Percentiles rank a stretch among this genome's conserved stretches.
Evolutionary conservation across 2,113 vertebrate species (phyloP).

Genomic region (Sula dactylatra): DNA sequence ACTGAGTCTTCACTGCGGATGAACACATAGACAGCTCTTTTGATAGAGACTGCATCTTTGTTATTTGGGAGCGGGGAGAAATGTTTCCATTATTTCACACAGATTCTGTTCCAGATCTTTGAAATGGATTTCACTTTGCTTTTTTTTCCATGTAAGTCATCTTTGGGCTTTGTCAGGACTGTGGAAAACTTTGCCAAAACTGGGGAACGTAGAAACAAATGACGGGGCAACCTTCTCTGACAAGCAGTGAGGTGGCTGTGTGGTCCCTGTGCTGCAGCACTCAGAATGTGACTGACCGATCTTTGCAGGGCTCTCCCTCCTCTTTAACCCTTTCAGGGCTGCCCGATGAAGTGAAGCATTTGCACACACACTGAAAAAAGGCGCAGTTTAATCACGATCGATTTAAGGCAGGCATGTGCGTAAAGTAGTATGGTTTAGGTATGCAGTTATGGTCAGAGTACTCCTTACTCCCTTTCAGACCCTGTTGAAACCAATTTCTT

Average conservation of each 20-base stretch:
- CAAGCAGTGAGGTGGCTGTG: not conserved
- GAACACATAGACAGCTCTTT: not conserved
- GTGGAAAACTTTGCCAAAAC: not conserved
- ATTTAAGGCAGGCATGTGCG: not conserved
- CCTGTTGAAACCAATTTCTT: not conserved
- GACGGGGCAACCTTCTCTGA: not conserved
- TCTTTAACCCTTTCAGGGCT: not conserved
- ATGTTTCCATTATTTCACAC: not conserved
- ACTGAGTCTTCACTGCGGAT: not conserved
- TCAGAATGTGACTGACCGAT: not conserved
- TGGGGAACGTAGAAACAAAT: not conserved
- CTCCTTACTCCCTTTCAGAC: not conserved
- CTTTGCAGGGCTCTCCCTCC: not conserved
- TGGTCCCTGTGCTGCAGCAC: not conserved
- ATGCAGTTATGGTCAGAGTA: not conserved
- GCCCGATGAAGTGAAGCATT: not conserved
- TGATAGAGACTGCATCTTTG: not conserved
- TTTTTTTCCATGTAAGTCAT: not conserved
- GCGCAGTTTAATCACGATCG: fast-evolving
- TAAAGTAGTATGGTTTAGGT: not conserved
- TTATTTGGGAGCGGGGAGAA: not conserved
- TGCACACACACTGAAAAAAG: not conserved
- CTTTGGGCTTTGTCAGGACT: not conserved
- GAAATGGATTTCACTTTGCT: not conserved
- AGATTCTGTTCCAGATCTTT: not conserved